Evolutionary conservation across 2,888 invertebrate genomes (phyloP).

Genomic region (Junonia oenone): DNA sequence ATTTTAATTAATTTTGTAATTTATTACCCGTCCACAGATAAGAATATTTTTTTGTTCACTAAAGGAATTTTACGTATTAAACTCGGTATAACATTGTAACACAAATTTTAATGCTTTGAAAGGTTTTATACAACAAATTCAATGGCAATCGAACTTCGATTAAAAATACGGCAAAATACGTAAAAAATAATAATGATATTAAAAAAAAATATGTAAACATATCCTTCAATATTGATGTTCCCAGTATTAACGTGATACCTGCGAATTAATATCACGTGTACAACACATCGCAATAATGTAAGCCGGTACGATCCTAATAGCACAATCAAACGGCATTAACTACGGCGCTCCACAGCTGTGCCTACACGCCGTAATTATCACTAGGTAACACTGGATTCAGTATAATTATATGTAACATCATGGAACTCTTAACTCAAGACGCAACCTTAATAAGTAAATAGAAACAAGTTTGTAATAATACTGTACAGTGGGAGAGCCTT

Average conservation of each 20-base stretch:
- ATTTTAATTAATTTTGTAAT: no score
- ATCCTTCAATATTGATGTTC: background rate
- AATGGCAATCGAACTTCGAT: no score
- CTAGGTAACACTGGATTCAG: slow-evolving; percentile 5
- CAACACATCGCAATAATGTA: slow-evolving; percentile 19
- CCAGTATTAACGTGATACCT: background rate
- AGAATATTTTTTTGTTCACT: no score
- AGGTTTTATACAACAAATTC: no score
- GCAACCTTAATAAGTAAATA: background rate
- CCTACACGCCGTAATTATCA: slow-evolving; percentile 19
- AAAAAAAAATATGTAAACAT: background rate
- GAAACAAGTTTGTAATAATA: background rate
- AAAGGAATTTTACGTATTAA: no score
- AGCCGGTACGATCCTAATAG: slow-evolving; percentile 22
- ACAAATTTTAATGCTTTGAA: no score
- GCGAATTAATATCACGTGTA: slow-evolving; percentile 3
- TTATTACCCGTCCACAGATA: no score
- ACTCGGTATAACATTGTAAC: no score
- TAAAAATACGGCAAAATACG: background rate
- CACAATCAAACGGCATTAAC: slow-evolving; percentile 23
- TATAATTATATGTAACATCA: background rate
- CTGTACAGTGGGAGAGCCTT: no score
- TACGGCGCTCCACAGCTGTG: slow-evolving; percentile 14
- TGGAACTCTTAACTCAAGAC: background rate
- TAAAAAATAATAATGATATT: background rate